Base-by-base conservation (phyloP, 1,140 invertebrate genomes). In the Monomorium pharaonis region DNA sequence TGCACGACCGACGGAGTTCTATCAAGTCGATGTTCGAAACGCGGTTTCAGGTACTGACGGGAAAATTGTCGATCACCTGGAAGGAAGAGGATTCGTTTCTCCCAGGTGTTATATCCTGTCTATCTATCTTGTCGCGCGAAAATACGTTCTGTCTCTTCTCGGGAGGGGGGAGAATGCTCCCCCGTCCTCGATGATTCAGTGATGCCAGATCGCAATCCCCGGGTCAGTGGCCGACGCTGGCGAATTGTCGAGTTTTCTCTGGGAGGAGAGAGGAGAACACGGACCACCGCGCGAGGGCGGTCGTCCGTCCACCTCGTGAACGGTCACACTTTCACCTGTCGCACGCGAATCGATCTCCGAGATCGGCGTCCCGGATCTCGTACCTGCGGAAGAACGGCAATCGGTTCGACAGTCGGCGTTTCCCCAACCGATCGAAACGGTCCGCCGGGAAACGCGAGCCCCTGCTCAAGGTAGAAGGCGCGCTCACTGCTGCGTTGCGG, bases 401-500 rank as follows among this genome's bases (percentile, higher is more conserved):
- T 42, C 65, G 51, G 47, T 42, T 54, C 37, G n/a, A n/a, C 37
- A 14, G 56, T 74, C 54, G 14, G 7, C 9, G 10, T 14, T 37
- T 24, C n/a, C 9, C 7, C 54, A 30, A 12, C 51, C 51, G 63
- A 76, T 83, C 62, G 27, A 62, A n/a, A 7, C 9, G 10, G 14
- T 54, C 60, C 10, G n/a, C 9, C 24, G 14, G 30, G n/a, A 27
- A 24, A 33, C 51, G 77, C 87, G 76, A 58, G 69, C 78, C 89
- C 62, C 27, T 24, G 14, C 69, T 27, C 42, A 56, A 60, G 58
- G 44, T 80, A n/a, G 85, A 91, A 91, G 87, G 88, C 90, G 91
- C 89, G 91, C 89, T 91, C 85, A 91, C 93, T 93, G 92, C 92
- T 93, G 92, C 93, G 93, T 91, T 91, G 93, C 93, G 92, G 91